Evolutionary conservation across 2,113 vertebrate genomes (phyloP).

Genomic region (Barbus barbus): DNA sequence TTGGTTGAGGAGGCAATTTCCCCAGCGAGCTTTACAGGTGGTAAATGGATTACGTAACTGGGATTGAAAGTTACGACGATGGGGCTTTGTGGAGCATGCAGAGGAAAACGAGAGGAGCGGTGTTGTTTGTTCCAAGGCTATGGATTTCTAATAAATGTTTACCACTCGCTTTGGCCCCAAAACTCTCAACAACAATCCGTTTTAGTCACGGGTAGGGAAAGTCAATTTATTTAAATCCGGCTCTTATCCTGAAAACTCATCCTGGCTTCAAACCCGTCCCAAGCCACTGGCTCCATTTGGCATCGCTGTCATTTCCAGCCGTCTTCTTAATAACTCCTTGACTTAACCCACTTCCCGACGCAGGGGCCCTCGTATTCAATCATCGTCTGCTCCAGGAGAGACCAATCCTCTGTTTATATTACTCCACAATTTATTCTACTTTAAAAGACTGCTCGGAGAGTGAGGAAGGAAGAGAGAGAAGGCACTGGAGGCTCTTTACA

Average conservation of each 20-base stretch:
- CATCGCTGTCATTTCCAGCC: slow-evolving; percentile 38
- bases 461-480: slow-evolving; percentile 13
- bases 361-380: slow-evolving; percentile 39
- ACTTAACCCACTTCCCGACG: slow-evolving; percentile 40
- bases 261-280: slow-evolving; percentile 31
- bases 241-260: slow-evolving; percentile 45
- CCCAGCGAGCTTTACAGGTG: slow-evolving; percentile 40
- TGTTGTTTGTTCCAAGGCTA: slow-evolving; percentile 41
- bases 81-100: slow-evolving; percentile 12
- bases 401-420: slow-evolving; percentile 47
- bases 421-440: slow-evolving; percentile 50
- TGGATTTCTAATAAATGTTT: slow-evolving; percentile 54
- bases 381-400: slow-evolving; percentile 44
- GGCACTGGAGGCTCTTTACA: slow-evolving; percentile 43
- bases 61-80: slow-evolving; percentile 14
- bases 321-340: slow-evolving; percentile 52
- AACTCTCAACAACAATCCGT: slow-evolving; percentile 34
- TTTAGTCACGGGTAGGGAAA: slow-evolving; percentile 48
- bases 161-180: slow-evolving; percentile 27
- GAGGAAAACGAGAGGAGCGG: background rate
- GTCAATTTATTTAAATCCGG: slow-evolving; percentile 54
- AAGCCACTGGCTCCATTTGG: slow-evolving; percentile 38
- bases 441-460: slow-evolving; percentile 36
- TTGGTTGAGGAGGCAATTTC: slow-evolving; percentile 39
- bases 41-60: slow-evolving; percentile 55